These are phyloP conservation scores for Leptobrachium leishanense DNA, from an alignment of 2,113 vertebrate genomes.

Conservation along the genomic window DNA sequence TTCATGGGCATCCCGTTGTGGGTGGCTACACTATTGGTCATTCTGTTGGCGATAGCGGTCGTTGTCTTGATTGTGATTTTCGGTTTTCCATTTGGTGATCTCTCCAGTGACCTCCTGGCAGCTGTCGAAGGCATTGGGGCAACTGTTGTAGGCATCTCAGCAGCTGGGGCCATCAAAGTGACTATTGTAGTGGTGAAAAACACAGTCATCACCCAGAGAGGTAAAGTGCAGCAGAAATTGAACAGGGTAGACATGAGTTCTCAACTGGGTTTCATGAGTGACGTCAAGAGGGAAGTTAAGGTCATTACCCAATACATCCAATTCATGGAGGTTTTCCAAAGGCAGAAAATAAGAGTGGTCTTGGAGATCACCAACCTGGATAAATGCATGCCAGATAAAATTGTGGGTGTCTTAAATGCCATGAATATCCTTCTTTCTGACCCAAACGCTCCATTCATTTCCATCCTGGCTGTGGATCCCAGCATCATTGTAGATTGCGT, in stretches of 20 bases:
- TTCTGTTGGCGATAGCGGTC: conserved; percentile 51
- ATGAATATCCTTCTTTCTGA: conserved; percentile 79
- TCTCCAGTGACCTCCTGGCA: conserved; percentile 5
- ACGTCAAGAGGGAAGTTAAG: conserved; percentile 74
- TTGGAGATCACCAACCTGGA: conserved; percentile 76
- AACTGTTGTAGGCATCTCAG: conserved; percentile 68
- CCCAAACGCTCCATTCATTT: conserved; percentile 74
- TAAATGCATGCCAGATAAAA: conserved; percentile 70
- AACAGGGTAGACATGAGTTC: conserved; percentile 68
- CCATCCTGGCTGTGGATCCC: conserved; percentile 74
- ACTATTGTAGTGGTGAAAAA: conserved; percentile 62
- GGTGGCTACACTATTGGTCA: conserved; percentile 54
- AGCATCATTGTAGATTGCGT: conserved; percentile 71
- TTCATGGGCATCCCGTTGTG: conserved; percentile 70
- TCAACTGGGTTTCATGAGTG: conserved; percentile 78
- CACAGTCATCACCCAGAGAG: conserved; percentile 65
- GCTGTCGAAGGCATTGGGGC: conserved; percentile 62
- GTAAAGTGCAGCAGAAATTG: conserved; percentile 66
- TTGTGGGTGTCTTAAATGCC: conserved; percentile 71
- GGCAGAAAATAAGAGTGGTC: conserved; percentile 69
- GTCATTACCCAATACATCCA: conserved; percentile 69
- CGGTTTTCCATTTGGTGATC: conserved; percentile 52
- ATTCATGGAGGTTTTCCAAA: conserved; percentile 78
- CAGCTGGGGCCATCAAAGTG: conserved; percentile 52
- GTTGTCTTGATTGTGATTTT: conserved; percentile 51